phyloP scores from a whole-genome alignment of 2,113 vertebrate species.

The Acanthisitta chloris region DNA sequence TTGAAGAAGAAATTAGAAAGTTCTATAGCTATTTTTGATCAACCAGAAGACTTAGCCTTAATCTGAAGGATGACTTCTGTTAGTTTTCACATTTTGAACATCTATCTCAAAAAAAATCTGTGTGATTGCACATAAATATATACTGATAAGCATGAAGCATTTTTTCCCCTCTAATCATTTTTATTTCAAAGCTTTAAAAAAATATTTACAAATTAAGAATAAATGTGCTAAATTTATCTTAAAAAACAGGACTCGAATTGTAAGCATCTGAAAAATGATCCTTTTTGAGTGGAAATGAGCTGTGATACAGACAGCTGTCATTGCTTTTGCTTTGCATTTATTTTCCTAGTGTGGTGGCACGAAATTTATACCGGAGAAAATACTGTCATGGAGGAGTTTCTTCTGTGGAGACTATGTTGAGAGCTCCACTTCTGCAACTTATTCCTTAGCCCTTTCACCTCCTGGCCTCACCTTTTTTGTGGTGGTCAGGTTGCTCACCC shows the following conservation, averaged over 20 bases:
- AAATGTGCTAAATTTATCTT: neutral
- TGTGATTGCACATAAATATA: neutral
- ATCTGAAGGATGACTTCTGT: neutral
- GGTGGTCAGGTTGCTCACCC: neutral
- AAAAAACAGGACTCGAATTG: neutral
- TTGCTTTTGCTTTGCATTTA: neutral
- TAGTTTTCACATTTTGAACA: neutral
- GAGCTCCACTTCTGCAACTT: neutral
- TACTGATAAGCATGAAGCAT: neutral
- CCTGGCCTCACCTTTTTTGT: neutral
- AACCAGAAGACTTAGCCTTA: neutral
- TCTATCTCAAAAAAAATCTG: neutral
- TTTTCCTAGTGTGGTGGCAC: neutral
- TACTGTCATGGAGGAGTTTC: neutral
- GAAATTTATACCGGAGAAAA: neutral
- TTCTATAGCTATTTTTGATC: neutral
- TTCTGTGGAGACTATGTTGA: neutral
- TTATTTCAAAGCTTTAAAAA: constrained; percentile 1
- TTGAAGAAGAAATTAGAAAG: neutral
- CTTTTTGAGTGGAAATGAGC: neutral
- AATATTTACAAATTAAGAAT: neutral
- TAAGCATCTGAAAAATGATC: neutral
- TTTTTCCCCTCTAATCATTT: neutral
- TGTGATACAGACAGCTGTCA: neutral
- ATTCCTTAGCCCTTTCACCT: neutral